Conservation (phyloP, 2,888 invertebrate species). For the Epistrophe grossulariae region DNA sequence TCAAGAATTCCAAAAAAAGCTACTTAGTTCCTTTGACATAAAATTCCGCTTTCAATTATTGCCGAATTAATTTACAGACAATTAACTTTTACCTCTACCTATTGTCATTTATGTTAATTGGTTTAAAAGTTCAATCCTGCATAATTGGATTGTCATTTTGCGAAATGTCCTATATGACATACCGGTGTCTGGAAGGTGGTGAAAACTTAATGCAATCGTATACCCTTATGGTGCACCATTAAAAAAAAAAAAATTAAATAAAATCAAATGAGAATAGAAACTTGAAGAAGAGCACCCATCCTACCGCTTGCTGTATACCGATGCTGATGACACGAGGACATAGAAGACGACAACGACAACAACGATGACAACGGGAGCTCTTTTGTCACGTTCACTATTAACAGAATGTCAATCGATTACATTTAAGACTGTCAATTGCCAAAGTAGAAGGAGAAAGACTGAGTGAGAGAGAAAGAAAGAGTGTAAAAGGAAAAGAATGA, state of each 20-base stretch:
- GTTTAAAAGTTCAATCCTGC: slow-evolving; percentile 68
- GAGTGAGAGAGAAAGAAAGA: not conserved
- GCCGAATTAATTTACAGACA: slow-evolving; percentile 11
- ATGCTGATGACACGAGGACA: slow-evolving; percentile 22
- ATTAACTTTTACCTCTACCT: slow-evolving; percentile 46
- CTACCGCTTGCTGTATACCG: not conserved
- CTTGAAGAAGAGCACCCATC: slow-evolving; percentile 14
- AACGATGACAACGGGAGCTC: slow-evolving; percentile 45
- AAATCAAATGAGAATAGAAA: slow-evolving; percentile 17
- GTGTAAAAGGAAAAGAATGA: not conserved
- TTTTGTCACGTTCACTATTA: slow-evolving; percentile 74
- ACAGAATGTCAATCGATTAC: slow-evolving; percentile 73
- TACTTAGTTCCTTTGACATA: not conserved
- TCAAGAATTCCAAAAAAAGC: not conserved
- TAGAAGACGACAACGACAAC: slow-evolving; percentile 33
- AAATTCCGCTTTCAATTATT: slow-evolving; percentile 29
- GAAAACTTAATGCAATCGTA: slow-evolving; percentile 54
- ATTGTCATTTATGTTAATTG: slow-evolving; percentile 54
- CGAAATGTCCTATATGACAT: slow-evolving; percentile 35
- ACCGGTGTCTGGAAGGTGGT: not conserved
- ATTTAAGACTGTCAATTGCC: slow-evolving; percentile 72
- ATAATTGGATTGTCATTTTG: slow-evolving; percentile 69
- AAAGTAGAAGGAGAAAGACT: not conserved
- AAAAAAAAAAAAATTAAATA: slow-evolving; percentile 20
- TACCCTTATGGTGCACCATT: slow-evolving; percentile 35